Percentiles rank a stretch among this genome's conserved stretches.
These are phyloP conservation scores for Copsychus sechellarum DNA, from an alignment of 2,113 vertebrate genomes.

Conservation along the genomic window DNA sequence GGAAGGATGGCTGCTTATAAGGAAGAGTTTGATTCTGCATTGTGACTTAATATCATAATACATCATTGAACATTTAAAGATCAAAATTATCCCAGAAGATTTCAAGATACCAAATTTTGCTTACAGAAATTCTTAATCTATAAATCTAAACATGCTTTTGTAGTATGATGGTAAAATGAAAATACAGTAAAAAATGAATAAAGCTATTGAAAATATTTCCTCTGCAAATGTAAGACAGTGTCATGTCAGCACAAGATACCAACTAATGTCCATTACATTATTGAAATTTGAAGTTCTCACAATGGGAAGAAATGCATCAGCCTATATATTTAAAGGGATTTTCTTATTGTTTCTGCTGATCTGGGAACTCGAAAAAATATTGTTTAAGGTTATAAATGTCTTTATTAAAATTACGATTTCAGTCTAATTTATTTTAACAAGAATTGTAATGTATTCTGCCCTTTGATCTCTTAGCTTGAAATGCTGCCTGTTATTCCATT, in stretches of 20 bases:
- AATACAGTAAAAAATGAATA: background rate
- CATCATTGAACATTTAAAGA: background rate
- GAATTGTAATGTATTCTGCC: constrained; percentile 78
- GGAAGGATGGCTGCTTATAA: background rate
- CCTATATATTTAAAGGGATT: constrained; percentile 22
- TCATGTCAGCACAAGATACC: background rate
- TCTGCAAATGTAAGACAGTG: background rate
- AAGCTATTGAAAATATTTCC: background rate
- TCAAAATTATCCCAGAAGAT: background rate
- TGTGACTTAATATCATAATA: background rate
- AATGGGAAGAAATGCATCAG: constrained; percentile 3
- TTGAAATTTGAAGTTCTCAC: constrained; percentile 14
- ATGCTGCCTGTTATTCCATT: constrained; percentile 81
- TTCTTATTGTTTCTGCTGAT: constrained; percentile 48
- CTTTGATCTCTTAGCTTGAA: constrained; percentile 81
- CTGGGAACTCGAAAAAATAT: constrained; percentile 37
- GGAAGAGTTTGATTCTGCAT: background rate
- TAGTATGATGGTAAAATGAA: background rate
- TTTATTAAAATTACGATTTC: constrained; percentile 77
- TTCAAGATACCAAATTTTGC: background rate
- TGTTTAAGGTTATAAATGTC: constrained; percentile 69
- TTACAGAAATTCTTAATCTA: background rate
- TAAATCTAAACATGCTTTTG: background rate
- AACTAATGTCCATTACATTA: background rate
- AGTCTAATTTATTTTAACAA: constrained; percentile 80